Evolutionary conservation across 92 coral and sea anemone species (phyloP).

Genomic region (Epizoanthus stellaris): DNA sequence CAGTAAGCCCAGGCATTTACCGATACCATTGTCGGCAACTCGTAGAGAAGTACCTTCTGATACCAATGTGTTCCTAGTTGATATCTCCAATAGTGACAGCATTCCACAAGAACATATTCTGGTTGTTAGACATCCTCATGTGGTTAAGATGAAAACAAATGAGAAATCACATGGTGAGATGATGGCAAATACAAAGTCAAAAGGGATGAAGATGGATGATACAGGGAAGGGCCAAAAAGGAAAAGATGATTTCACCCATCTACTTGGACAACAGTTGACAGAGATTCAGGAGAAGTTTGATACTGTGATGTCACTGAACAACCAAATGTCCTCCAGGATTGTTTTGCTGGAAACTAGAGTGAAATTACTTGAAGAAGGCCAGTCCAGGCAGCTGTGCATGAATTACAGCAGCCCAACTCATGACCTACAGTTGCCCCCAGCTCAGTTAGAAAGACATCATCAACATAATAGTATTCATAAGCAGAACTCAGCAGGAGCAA

Average conservation of each 20-base stretch:
- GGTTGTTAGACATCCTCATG: conserved; percentile 18
- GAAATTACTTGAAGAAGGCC: conserved; percentile 80
- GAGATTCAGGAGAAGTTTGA: conserved; percentile 76
- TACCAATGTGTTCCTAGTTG: conserved; percentile 10
- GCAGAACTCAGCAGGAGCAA: neutral
- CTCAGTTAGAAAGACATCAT: neutral
- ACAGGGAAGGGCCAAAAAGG: neutral
- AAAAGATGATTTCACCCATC: conserved; percentile 23
- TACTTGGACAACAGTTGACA: conserved; percentile 46
- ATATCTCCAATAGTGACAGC: conserved; percentile 5
- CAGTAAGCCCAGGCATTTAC: conserved; percentile 41
- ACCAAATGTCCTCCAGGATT: conserved; percentile 89
- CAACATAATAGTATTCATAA: neutral
- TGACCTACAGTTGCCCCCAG: neutral
- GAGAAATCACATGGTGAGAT: neutral
- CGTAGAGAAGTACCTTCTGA: conserved; percentile 8
- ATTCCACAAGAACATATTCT: conserved; percentile 14
- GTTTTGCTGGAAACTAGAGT: conserved; percentile 87
- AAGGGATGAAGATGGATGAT: neutral
- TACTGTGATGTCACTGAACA: conserved; percentile 63
- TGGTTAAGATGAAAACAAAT: neutral
- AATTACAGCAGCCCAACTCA: conserved; percentile 32
- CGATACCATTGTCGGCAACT: conserved; percentile 68
- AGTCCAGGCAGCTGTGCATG: conserved; percentile 22
- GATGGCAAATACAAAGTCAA: conserved; percentile 17